Base-by-base conservation (phyloP, 2,113 vertebrate genomes). In the Rhinopomastus cyanomelas region DNA sequence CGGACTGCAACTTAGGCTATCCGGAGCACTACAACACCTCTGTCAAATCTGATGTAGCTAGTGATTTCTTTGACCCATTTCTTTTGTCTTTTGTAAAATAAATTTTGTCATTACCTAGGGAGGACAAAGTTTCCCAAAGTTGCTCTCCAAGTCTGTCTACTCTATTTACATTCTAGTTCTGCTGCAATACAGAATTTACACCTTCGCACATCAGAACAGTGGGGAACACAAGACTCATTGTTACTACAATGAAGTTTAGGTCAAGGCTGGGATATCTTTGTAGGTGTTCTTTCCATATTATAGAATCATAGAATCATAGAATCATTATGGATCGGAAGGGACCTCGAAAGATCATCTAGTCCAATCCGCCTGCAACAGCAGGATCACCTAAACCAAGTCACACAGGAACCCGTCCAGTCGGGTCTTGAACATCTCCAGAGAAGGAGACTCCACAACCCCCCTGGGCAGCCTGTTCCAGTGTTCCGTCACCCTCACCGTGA, bases 41-140 rank as follows among this genome's bases (percentile, higher is more conserved):
- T 84, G 57, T 11, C 69, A 67, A 84, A 86, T 84, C 77, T 71
- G 34, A 90, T 92, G 61, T 66, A 60, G 61, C 59, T 67, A 75
- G 42, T 29, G 65, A 88, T 75, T 87, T 81, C 52, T 52, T 60
- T 81, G 29, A 48, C 37, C 66, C n/a, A 56, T 81, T 81, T 92
- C 59, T 90, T 94, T 67, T 56, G 68, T 71, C 85, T 87, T 68
- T 92, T 21, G 39, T 32, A 15, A 60, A 76, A 80, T 59, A 79
- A 57, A 80, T 69, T 55, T 85, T 74, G 13, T 27, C 66, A 0
- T 67, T 83, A 46, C 46, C 55, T 37, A 37, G 51, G 55, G 46
- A 89, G 60, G 32, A 84, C 67, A 36, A 17, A 30, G 36, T 92
- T 92, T 85, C 51, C n/a, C 26, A 23, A 62, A 84, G 56, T 86